These are phyloP conservation scores for Mythimna vitellina DNA, from an alignment of 2,888 invertebrate genomes.

Conservation along the genomic window DNA sequence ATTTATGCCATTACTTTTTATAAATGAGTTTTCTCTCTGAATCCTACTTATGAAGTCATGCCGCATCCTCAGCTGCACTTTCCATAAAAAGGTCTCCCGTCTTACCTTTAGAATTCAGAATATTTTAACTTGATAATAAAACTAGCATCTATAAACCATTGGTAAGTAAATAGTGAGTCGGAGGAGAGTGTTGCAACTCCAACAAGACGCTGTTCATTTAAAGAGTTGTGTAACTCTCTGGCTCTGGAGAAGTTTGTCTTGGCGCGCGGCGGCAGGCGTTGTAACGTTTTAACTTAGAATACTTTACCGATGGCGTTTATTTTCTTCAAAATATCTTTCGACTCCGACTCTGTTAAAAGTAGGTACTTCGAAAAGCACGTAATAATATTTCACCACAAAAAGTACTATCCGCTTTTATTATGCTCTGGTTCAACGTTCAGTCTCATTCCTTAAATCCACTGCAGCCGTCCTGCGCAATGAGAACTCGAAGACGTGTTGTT, in stretches of 20 bases:
- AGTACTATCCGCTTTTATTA: conserved; percentile 57
- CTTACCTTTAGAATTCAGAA: conserved; percentile 39
- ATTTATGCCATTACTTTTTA: conserved; percentile 79
- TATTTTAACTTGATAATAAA: conserved; percentile 50
- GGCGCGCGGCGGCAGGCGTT: conserved; percentile 64
- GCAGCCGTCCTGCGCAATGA: conserved; percentile 49
- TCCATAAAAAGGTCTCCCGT: conserved; percentile 35
- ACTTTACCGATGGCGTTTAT: conserved; percentile 67
- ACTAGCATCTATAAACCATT: conserved; percentile 67
- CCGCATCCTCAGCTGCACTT: conserved; percentile 52
- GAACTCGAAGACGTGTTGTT: conserved; percentile 51
- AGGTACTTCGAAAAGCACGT: conserved; percentile 45
- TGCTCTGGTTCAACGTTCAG: conserved; percentile 36
- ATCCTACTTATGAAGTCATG: conserved; percentile 65
- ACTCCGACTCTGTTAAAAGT: conserved; percentile 42
- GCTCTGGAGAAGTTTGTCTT: conserved; percentile 73
- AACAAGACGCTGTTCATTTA: conserved; percentile 79
- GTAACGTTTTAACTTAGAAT: conserved; percentile 73
- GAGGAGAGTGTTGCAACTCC: conserved; percentile 72
- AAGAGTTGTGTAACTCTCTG: conserved; percentile 76
- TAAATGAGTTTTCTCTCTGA: conserved; percentile 72
- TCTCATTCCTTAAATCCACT: conserved; percentile 56
- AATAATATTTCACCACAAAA: conserved; percentile 51
- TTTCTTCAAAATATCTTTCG: conserved; percentile 64
- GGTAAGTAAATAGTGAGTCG: conserved; percentile 73